Evolutionary conservation across 2,797 vertebrate genomes (phyloP).

Genomic region (Artibeus jamaicensis): DNA sequence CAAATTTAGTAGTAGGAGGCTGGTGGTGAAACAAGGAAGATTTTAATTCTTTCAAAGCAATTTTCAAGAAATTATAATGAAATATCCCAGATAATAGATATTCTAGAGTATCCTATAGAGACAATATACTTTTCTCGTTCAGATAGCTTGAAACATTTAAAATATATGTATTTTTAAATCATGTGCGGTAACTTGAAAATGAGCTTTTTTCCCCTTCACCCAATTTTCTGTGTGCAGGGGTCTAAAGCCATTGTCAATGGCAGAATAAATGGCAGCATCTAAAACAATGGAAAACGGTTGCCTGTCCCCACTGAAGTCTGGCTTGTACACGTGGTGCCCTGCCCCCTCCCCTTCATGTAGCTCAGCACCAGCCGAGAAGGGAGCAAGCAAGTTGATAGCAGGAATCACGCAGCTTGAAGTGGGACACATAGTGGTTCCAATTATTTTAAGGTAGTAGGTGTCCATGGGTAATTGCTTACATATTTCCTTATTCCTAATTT

Average conservation of each 20-base stretch:
- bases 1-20: background rate
- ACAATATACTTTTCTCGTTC: background rate
- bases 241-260: conserved; percentile 21
- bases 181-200: background rate
- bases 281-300: background rate
- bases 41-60: conserved; percentile 23
- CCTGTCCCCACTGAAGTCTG: background rate
- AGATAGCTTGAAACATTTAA: background rate
- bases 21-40: background rate
- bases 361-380: conserved; percentile 7
- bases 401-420: conserved; percentile 52
- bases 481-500: conserved; percentile 68
- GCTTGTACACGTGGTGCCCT: accelerated
- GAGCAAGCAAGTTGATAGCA: conserved; percentile 2
- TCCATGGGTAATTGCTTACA: conserved; percentile 75
- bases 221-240: background rate
- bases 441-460: conserved; percentile 76
- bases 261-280: background rate
- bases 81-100: conserved; percentile 24
- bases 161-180: background rate
- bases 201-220: background rate
- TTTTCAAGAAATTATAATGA: background rate
- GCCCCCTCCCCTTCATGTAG: background rate
- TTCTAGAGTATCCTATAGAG: background rate
- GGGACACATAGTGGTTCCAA: conserved; percentile 69